Percentiles rank a stretch among this genome's conserved stretches.
phyloP scores from a whole-genome alignment of 2,888 invertebrate species.

The Xanthorhoe spadicearia region DNA sequence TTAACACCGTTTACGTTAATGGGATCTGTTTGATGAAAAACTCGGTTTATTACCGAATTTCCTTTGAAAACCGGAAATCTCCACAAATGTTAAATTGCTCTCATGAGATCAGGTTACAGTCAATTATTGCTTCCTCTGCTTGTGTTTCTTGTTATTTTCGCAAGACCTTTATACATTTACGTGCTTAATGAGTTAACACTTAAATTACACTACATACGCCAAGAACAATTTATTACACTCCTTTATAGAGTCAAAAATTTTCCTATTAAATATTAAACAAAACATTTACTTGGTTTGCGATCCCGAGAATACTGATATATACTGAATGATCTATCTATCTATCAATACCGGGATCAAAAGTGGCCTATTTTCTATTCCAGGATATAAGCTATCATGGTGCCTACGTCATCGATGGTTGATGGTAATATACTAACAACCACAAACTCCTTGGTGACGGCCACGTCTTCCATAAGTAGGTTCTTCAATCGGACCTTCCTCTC shows the following conservation, averaged over 20 bases:
- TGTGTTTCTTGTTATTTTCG: conserved; percentile 6
- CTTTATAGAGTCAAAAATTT: neutral
- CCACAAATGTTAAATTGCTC: conserved; percentile 16
- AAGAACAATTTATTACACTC: neutral
- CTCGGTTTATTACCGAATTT: conserved; percentile 17
- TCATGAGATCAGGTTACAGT: conserved; percentile 1
- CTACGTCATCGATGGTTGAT: too few relatives aligned
- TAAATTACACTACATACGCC: neutral
- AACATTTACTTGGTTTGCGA: too few relatives aligned
- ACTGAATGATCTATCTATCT: too few relatives aligned
- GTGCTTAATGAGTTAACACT: neutral
- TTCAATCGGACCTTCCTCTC: conserved; percentile 47
- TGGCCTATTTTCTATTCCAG: too few relatives aligned
- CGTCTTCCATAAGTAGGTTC: conserved; percentile 54
- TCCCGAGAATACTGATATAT: too few relatives aligned
- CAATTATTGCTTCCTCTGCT: conserved; percentile 15
- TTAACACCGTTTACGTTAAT: neutral
- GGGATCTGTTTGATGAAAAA: conserved; percentile 5
- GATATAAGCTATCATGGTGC: too few relatives aligned
- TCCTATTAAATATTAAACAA: neutral
- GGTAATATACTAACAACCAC: conserved; percentile 37
- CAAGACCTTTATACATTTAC: too few relatives aligned
- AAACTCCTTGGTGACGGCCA: conserved; percentile 55
- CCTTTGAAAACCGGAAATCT: conserved; percentile 12
- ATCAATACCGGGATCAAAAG: too few relatives aligned